Conservation (phyloP, 2,888 invertebrate species). For the Hoplodrina ambigua region DNA sequence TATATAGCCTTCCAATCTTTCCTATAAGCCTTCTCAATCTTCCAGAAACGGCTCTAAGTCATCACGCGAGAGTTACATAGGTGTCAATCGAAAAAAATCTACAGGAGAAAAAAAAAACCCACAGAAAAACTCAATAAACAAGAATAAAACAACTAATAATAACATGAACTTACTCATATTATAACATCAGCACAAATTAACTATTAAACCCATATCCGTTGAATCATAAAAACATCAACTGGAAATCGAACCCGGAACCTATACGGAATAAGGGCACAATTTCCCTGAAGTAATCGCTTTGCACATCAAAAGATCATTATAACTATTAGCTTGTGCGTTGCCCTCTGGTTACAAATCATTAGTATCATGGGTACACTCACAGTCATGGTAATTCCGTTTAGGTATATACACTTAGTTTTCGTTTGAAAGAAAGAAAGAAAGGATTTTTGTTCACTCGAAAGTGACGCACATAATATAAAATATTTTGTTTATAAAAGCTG, state of each 20-base stretch:
- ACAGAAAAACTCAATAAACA: too few species aligned
- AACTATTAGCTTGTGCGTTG: constrained; percentile 50
- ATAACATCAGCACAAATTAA: constrained; percentile 42
- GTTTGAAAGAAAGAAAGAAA: too few species aligned
- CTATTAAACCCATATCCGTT: constrained; percentile 55
- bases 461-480: too few species aligned
- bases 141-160: neutral
- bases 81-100: neutral
- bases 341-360: constrained; percentile 56
- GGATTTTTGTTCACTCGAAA: too few species aligned
- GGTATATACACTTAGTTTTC: too few species aligned
- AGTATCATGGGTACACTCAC: neutral
- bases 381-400: neutral
- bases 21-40: too few species aligned
- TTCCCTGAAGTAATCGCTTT: constrained; percentile 67
- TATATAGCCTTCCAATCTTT: too few species aligned
- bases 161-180: constrained; percentile 1
- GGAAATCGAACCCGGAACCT: constrained; percentile 66
- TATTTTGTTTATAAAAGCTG: too few species aligned
- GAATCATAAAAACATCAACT: constrained; percentile 53
- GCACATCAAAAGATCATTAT: constrained; percentile 72
- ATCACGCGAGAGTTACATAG: too few species aligned
- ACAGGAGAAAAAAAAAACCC: too few species aligned
- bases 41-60: too few species aligned
- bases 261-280: constrained; percentile 66